phyloP scores from a whole-genome alignment of 2,888 invertebrate species.

The Beris morrisii region DNA sequence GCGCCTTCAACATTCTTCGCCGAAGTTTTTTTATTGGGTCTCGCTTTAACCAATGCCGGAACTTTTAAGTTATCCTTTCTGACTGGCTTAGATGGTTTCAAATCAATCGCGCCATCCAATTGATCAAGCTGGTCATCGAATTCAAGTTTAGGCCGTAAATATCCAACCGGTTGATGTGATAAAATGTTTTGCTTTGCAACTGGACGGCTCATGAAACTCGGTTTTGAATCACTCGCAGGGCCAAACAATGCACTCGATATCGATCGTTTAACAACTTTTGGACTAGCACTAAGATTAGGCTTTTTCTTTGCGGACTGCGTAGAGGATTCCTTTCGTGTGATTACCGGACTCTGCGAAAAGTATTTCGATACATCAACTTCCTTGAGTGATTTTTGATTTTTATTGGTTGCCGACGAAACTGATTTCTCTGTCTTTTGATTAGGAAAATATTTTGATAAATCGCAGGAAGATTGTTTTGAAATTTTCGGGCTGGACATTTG shows the following conservation, averaged over 20 bases:
- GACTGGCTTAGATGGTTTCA: slow-evolving; percentile 40
- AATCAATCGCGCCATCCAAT: slow-evolving; percentile 54
- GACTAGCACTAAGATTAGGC: slow-evolving; percentile 8
- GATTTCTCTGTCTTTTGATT: slow-evolving; percentile 51
- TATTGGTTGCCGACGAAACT: slow-evolving; percentile 46
- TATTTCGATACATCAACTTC: slow-evolving; percentile 55
- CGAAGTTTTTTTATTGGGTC: neutral
- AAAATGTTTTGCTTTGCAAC: slow-evolving; percentile 38
- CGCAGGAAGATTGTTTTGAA: slow-evolving; percentile 49
- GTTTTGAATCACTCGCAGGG: slow-evolving; percentile 2
- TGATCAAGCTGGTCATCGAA: slow-evolving; percentile 49
- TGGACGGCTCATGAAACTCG: neutral
- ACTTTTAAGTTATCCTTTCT: slow-evolving; percentile 42
- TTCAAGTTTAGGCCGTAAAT: slow-evolving; percentile 41
- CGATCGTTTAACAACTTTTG: slow-evolving; percentile 6
- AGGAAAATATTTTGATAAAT: slow-evolving; percentile 55
- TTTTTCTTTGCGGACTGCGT: slow-evolving; percentile 40
- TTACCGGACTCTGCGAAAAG: slow-evolving; percentile 53
- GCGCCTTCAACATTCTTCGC: neutral
- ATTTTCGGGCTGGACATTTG: slow-evolving; percentile 52
- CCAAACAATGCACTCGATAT: slow-evolving; percentile 15
- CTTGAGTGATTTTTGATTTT: slow-evolving; percentile 54
- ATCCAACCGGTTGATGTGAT: slow-evolving; percentile 14
- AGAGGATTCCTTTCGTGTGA: slow-evolving; percentile 45
- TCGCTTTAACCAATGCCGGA: slow-evolving; percentile 33